Percentiles rank a stretch among this genome's conserved stretches.
Conservation (phyloP, 1,140 invertebrate species). For the Drosophila melanogaster region DNA sequence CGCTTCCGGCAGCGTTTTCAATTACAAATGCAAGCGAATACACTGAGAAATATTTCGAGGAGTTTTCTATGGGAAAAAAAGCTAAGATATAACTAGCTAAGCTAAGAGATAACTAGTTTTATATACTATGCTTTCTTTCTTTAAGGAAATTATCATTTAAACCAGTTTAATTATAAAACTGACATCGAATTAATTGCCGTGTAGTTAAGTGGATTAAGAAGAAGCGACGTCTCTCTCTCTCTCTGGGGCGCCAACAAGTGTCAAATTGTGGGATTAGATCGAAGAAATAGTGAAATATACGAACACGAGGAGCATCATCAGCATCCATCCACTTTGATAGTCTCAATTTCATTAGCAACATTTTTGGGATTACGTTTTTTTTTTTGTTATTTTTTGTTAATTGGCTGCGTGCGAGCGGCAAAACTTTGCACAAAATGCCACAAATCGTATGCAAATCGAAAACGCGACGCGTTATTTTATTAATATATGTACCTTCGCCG, state of each 20-base stretch:
- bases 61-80: too few species aligned
- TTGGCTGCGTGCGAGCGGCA: conserved; percentile 50
- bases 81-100: too few species aligned
- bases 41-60: background rate
- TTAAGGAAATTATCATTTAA: too few species aligned
- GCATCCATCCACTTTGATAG: conserved; percentile 40
- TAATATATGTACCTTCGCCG: conserved; percentile 69
- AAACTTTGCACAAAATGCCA: conserved; percentile 42
- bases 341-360: conserved; percentile 60
- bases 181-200: background rate
- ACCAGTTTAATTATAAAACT: too few species aligned
- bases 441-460: conserved; percentile 70
- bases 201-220: conserved; percentile 2
- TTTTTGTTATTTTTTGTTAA: conserved; percentile 46
- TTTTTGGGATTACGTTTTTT: conserved; percentile 30
- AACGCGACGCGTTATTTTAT: conserved; percentile 73
- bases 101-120: too few species aligned
- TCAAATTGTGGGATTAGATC: conserved; percentile 51
- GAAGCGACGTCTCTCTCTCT: conserved; percentile 6
- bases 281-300: background rate
- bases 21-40: conserved; percentile 51
- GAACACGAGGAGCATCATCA: conserved; percentile 4
- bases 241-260: conserved; percentile 70
- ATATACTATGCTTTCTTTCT: too few species aligned
- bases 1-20: conserved; percentile 65